Evolutionary conservation across 2,888 invertebrate species (phyloP), one percentile per base, ranked within the genome.

Genomic region (Plemyria rubiginata): DNA sequence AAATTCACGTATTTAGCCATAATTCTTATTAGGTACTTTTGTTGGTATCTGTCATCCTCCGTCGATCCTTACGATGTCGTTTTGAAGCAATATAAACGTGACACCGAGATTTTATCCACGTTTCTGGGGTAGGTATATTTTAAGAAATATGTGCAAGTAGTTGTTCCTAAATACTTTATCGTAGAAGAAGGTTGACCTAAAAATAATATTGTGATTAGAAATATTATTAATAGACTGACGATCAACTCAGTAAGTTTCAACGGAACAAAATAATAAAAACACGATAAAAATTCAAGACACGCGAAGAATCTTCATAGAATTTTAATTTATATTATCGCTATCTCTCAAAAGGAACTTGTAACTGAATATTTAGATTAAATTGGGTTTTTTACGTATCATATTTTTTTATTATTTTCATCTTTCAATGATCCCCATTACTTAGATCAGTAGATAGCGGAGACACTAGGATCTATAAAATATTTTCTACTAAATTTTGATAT

Each of bases 291-390:
- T 64, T 66, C 68, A 16, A 28, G 22, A 46, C 52, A 61, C 66
- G 66, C 46, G 16, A 60, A 43, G 54, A 54, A 54, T 57, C 55
- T 52, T 16, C 54, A 43, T 49, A 57, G 59, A 64, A 60, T 64
- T 54, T 40, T 54, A 66, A 68, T 68, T n/a, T 62, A 66, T 66
- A 68, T 64, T 66, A 66, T 50, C 63, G 60, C 55, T 66, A 43
- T 63, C 53, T 49, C 45, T 46, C 57, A 48, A 62, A 63, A 60
- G 57, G 55, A 68, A 64, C 64, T 29, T 43, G 54, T 61, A 66
- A 62, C 57, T 64, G 66, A 45, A 52, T 59, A 53, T 63, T 59
- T 28, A 46, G 55, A 58, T 57, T 12, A 58, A 65, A 57, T 55
- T 58, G n/a, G n/a, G n/a, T 3, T 5, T 12, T 41, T 58, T 51